Evolutionary conservation across 2,888 invertebrate genomes (phyloP).

Genomic region (Tigriopus californicus): DNA sequence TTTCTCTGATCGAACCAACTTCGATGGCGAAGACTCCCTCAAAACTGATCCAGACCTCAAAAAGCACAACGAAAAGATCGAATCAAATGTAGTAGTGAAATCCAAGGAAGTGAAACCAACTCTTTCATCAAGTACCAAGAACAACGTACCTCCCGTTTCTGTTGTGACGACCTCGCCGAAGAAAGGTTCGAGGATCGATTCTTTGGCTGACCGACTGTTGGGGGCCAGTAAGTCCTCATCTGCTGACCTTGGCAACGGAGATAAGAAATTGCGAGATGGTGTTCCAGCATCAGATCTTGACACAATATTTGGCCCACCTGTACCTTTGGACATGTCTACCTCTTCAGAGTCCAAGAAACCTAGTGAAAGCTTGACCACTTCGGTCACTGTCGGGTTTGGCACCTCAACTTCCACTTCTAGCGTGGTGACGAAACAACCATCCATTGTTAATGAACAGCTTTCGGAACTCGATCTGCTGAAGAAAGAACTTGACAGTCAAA

Average conservation of each 20-base stretch:
- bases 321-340: slow-evolving; percentile 3
- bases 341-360: not conserved
- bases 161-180: not conserved
- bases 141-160: not conserved
- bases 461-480: slow-evolving; percentile 11
- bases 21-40: too few species aligned
- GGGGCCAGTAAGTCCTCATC: not conserved
- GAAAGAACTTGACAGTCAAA: not conserved
- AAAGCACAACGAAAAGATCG: too few species aligned
- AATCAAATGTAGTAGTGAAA: not conserved
- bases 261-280: too few species aligned
- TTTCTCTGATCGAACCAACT: too few species aligned
- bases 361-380: not conserved
- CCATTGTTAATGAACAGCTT: not conserved
- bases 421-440: not conserved
- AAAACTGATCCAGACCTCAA: too few species aligned
- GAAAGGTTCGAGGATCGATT: slow-evolving; percentile 4
- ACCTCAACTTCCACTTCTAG: too few species aligned
- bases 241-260: not conserved
- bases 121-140: not conserved
- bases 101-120: not conserved
- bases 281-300: not conserved
- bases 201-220: not conserved
- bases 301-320: slow-evolving; percentile 3
- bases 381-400: not conserved